These are phyloP conservation scores for Zaprionus africanus DNA, from an alignment of 1,140 invertebrate genomes.

Conservation along the genomic window DNA sequence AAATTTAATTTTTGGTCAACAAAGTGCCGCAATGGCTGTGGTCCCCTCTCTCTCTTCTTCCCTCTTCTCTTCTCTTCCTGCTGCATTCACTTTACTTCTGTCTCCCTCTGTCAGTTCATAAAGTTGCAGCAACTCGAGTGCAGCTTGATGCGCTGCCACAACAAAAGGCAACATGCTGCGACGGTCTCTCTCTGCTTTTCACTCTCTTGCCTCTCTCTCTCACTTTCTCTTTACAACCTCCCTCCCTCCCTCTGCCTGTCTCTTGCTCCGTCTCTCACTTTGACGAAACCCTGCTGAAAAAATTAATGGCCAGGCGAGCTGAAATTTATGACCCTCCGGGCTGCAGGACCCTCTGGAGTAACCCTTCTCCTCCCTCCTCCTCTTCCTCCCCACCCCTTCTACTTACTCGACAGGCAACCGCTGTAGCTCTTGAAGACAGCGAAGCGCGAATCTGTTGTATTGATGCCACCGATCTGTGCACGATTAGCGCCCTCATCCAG, in stretches of 20 bases:
- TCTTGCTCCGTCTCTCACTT: background rate
- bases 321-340: slow-evolving; percentile 70
- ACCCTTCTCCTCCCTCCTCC: background rate
- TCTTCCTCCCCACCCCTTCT: background rate
- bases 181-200: background rate
- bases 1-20: slow-evolving; percentile 83
- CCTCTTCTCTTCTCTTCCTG: background rate
- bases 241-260: background rate
- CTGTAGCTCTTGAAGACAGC: slow-evolving; percentile 93
- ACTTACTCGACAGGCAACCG: slow-evolving; percentile 94
- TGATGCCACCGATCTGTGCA: slow-evolving; percentile 93
- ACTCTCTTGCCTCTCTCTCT: background rate
- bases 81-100: background rate
- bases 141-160: slow-evolving; percentile 60
- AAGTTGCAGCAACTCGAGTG: slow-evolving; percentile 51
- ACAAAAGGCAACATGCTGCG: slow-evolving; percentile 28
- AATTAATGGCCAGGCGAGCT: slow-evolving; percentile 70
- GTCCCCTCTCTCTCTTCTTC: background rate
- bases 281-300: slow-evolving; percentile 52
- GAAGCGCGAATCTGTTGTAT: slow-evolving; percentile 91
- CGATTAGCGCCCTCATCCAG: slow-evolving; percentile 89
- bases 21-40: slow-evolving; percentile 47
- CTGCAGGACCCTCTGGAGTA: background rate
- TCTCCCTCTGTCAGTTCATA: slow-evolving; percentile 55
- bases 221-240: too few species aligned